Evolutionary conservation across 2,888 invertebrate genomes (phyloP).

Genomic region (Cyclophora albipunctata): DNA sequence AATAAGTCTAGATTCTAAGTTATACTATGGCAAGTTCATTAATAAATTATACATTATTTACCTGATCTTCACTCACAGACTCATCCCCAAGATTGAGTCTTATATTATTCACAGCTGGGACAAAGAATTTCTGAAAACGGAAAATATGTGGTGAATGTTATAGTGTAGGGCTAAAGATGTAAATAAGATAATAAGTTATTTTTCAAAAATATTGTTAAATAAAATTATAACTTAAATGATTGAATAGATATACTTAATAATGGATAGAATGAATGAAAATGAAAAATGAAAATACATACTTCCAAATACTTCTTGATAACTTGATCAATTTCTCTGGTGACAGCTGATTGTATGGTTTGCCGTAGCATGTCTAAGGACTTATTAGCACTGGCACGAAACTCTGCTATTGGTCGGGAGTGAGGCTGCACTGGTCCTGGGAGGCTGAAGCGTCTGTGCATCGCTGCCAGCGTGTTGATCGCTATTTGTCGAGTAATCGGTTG

Average conservation of each 20-base stretch:
- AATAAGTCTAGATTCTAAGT: too few species aligned
- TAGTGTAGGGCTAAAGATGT: too few species aligned
- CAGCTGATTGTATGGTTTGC: slow-evolving; percentile 84
- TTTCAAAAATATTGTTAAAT: too few species aligned
- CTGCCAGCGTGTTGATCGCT: slow-evolving; percentile 81
- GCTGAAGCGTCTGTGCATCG: slow-evolving; percentile 75
- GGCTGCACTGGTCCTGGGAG: slow-evolving; percentile 73
- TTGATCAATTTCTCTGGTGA: slow-evolving; percentile 85
- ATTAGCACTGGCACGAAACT: slow-evolving; percentile 78
- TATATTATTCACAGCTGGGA: slow-evolving; percentile 86
- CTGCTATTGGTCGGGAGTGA: slow-evolving; percentile 66
- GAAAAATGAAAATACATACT: too few species aligned
- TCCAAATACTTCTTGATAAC: slow-evolving; percentile 86
- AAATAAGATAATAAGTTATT: too few species aligned
- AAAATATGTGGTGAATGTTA: neutral
- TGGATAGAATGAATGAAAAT: too few species aligned
- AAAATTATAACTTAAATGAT: too few species aligned
- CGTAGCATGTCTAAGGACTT: slow-evolving; percentile 84
- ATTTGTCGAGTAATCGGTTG: slow-evolving; percentile 76
- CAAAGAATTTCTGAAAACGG: slow-evolving; percentile 83
- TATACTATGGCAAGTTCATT: too few species aligned
- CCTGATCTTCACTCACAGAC: slow-evolving; percentile 84
- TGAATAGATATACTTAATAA: too few species aligned
- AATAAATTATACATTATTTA: slow-evolving; percentile 27
- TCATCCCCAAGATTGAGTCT: slow-evolving; percentile 83